Evolutionary conservation across 2,888 invertebrate genomes (phyloP).

Genomic region (Scaptomyza caliginosa): DNA sequence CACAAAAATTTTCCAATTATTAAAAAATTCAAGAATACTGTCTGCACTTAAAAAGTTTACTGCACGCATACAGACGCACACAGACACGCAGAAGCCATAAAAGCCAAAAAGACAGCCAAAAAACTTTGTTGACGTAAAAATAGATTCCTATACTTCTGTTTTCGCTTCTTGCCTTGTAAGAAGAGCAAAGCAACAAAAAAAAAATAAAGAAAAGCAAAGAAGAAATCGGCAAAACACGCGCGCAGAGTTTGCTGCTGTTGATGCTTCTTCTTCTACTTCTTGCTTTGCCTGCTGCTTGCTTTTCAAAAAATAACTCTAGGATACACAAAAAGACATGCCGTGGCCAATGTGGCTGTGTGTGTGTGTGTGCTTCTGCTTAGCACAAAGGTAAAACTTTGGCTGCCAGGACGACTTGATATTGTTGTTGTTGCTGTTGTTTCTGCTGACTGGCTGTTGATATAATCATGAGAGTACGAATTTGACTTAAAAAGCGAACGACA

Average conservation of each 20-base stretch:
- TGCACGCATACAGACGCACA: conserved; percentile 14
- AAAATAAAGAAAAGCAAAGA: conserved; percentile 15
- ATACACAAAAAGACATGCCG: conserved; percentile 76
- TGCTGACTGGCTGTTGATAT: conserved; percentile 61
- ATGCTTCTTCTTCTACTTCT: conserved; percentile 43
- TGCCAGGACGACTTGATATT: conserved; percentile 47
- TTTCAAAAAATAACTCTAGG: conserved; percentile 78
- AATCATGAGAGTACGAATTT: conserved; percentile 68
- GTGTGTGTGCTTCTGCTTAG: conserved; percentile 40
- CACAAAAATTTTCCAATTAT: conserved; percentile 39
- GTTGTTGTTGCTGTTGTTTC: conserved; percentile 32
- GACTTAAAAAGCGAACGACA: conserved; percentile 67
- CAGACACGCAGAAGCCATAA: conserved; percentile 34
- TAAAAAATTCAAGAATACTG: conserved; percentile 47
- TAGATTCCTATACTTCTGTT: conserved; percentile 63
- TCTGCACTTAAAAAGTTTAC: conserved; percentile 54
- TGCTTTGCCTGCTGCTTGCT: conserved; percentile 45
- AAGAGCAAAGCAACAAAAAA: conserved; percentile 1
- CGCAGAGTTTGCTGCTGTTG: conserved; percentile 27
- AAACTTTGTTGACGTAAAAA: conserved; percentile 64
- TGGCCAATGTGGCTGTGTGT: conserved; percentile 48
- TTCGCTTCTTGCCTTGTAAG: conserved; percentile 24
- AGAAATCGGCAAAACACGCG: conserved; percentile 49
- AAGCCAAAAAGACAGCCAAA: conserved; percentile 43
- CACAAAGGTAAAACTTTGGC: conserved; percentile 73